Evolutionary conservation across 2,888 invertebrate genomes (phyloP).

Genomic region (Drosophila mimica): DNA sequence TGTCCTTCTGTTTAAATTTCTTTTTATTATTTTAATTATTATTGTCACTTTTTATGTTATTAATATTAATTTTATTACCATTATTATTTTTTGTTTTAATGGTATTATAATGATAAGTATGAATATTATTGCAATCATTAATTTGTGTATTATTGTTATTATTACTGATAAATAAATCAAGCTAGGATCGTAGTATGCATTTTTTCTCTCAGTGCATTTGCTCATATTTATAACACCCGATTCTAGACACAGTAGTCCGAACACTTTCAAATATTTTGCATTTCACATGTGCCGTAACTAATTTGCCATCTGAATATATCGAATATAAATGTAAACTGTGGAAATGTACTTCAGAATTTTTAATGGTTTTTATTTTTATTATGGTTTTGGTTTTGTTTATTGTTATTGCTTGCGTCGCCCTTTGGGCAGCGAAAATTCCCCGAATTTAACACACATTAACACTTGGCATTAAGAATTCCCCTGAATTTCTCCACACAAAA

Average conservation of each 20-base stretch:
- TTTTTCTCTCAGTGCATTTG: slow-evolving; percentile 9
- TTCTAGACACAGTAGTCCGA: neutral
- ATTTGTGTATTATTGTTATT: neutral
- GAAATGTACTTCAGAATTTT: slow-evolving; percentile 10
- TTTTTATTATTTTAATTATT: neutral
- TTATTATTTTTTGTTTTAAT: neutral
- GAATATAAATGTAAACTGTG: neutral
- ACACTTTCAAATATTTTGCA: slow-evolving; percentile 30
- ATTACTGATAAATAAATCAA: neutral
- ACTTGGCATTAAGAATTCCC: slow-evolving; percentile 16
- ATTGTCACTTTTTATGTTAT: neutral
- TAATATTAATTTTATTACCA: neutral
- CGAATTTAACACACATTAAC: slow-evolving; percentile 17
- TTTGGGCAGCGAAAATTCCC: slow-evolving; percentile 25
- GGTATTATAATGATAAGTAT: neutral
- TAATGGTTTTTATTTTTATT: slow-evolving; percentile 3
- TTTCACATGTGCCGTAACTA: slow-evolving; percentile 12
- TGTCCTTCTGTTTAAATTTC: neutral
- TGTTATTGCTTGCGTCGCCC: slow-evolving; percentile 13
- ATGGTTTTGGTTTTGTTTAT: slow-evolving; percentile 6
- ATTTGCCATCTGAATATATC: slow-evolving; percentile 1
- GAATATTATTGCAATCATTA: neutral
- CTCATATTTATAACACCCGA: neutral
- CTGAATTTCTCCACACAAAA: slow-evolving; percentile 22
- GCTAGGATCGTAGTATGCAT: neutral